Evolutionary conservation across 2,113 vertebrate species (phyloP), one percentile per base, ranked within the genome.

Genomic region (Siniperca knerii): DNA sequence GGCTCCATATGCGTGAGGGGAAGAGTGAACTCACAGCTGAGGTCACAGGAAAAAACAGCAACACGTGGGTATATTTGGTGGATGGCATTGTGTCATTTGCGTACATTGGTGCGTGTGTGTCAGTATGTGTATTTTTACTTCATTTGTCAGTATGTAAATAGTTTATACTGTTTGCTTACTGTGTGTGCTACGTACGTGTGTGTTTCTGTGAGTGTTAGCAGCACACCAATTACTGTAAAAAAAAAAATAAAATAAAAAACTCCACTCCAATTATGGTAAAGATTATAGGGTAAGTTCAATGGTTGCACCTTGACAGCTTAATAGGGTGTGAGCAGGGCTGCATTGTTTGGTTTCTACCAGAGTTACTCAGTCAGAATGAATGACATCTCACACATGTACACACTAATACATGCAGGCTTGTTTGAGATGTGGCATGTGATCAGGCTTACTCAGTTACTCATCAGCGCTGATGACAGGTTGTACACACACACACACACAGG

Each of bases 1-100:
- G 29, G 23, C 91, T 89, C 93, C 90, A 90, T 86, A 86, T 94
- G 94, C 89, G 93, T 18, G 65, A 89, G 64, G 77, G 58, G 75
- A 75, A 83, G 79, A 85, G 77, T 87, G 90, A 92, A 92, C 91
- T 86, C 79, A 52, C 44, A 84, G 88, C 79, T 66, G 57, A 93
- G 93, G 93, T 93, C 92, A 89, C 86, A 68, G 75, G 40, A 79
- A 77, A 91, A 77, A 84, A 81, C 77, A 74, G 81, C 73, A 29
- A 55, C 87, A 83, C 42, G 48, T 81, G 87, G 46, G 77, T 37
- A 15, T 66, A 68, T 80, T 89, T 68, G 74, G 48, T 72, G 79
- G 81, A 67, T 82, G 84, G 83, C 78, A 85, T 78, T 67, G 75
- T 74, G 74, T 15, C 70, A 57, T 64, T 54, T 57, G 65, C n/a